Percentiles rank a stretch among this genome's conserved stretches.
phyloP scores from a whole-genome alignment of 2,797 vertebrate genomes.

The Setipinna tenuifilis region DNA sequence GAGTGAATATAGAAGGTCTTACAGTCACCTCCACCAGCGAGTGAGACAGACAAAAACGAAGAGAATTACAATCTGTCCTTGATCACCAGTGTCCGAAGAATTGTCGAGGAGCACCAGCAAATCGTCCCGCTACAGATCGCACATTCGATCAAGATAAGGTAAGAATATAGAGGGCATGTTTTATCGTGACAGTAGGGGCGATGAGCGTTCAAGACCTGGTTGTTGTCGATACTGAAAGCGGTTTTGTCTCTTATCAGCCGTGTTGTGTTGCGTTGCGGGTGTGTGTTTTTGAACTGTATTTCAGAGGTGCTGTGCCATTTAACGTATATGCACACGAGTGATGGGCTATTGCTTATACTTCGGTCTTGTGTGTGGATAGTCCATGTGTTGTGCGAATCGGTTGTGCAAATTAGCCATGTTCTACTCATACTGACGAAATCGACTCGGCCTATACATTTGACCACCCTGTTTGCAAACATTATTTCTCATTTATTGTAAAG shows the following conservation, averaged over 20 bases:
- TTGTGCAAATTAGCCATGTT: slow-evolving; percentile 26
- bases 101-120: background rate
- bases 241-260: background rate
- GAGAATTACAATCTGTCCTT: slow-evolving; percentile 25
- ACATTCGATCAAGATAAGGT: background rate
- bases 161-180: slow-evolving; percentile 16
- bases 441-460: background rate
- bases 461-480: background rate
- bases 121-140: background rate
- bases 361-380: background rate
- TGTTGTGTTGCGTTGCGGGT: background rate
- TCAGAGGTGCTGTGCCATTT: background rate
- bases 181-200: background rate
- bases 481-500: background rate
- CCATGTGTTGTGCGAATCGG: slow-evolving; percentile 1
- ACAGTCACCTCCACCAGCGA: slow-evolving; percentile 1
- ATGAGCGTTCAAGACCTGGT: background rate
- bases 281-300: slow-evolving; percentile 7
- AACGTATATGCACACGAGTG: background rate
- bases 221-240: background rate
- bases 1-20: slow-evolving; percentile 33
- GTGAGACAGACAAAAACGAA: slow-evolving; percentile 25
- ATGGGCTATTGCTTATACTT: background rate
- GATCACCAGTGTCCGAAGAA: slow-evolving; percentile 9
- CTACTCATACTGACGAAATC: background rate